Evolutionary conservation across 2,888 invertebrate genomes (phyloP), one percentile per base, ranked within the genome.

Genomic region (Ctena decussata): DNA sequence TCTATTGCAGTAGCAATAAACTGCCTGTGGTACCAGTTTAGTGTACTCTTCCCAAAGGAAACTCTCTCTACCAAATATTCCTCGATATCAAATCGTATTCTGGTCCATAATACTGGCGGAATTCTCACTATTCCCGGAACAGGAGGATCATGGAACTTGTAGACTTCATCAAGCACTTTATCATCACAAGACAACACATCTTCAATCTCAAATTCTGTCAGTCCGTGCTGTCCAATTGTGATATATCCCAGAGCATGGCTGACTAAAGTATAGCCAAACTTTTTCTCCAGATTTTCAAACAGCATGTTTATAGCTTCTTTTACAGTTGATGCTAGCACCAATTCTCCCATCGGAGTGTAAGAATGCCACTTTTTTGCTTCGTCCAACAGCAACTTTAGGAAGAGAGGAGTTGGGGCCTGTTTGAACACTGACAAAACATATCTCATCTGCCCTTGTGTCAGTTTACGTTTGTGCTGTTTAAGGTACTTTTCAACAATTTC

Each of bases 1-100:
- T 91, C 85, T 32, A 75, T 82, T 11, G 94, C 95, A 41, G 92
- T 90, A 80, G 94, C 93, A 15, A 93, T 92, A 80, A 95, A 95
- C 86, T 95, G 94, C 27, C 94, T 88, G 77, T 95, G 95, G 82
- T 94, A 95, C 95, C 95, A 95, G 80, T 86, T 93, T 77, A 94
- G 79, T 15, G 94, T 94, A 32, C 89, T 93, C 82, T 94, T 94
- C 27, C 93, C 93, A 69, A 92, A 90, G 2, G 94, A 92, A 75
- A 90, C 80, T 75, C 94, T 86, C 80, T 94, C 94, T 0, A 93
- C 93, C 2, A 95, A 83, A 84, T 95, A 95, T 65, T 94, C 94
- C 57, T 89, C 85, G n/a, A 95, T 85, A 53, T 94, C 94, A 80
- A 90, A 90, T 8, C 90, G 84, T 37, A 95, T 91, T 75, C 95